Base-by-base conservation (phyloP, 2,888 invertebrate species). In the Ophion ventricosus region DNA sequence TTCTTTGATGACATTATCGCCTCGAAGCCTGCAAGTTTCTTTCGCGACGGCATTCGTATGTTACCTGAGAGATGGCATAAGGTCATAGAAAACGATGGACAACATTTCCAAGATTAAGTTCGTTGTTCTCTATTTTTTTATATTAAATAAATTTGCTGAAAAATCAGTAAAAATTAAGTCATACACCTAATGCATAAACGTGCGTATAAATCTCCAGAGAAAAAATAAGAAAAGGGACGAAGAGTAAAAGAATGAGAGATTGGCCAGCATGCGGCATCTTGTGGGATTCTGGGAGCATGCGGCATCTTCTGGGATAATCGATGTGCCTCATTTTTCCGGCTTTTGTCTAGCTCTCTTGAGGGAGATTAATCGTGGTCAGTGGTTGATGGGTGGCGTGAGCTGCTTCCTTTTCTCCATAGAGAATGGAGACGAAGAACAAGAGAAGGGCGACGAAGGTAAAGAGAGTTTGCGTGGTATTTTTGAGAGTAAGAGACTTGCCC, bases 351-450 rank as follows among this genome's bases (percentile, higher is more conserved):
- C 70, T 85, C 70, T 76, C 59, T 35, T 69, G 64, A 59, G 72
- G 73, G 86, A 91, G 92, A 92, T 92, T 92, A 91, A 92, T 87
- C 82, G 83, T 90, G 88, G 87, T 86, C 87, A 85, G 82, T 86
- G 87, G 87, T 75, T 80, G 85, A 86, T 85, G 86, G 87, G 80
- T 66, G 82, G 76, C 69, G 81, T 74, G 78, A 86, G 83, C 75
- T n/a, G 49, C 66, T 70, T 79, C 25, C 56, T 23, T 79, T 26
- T 29, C 57, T 56, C 20, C 49, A 84, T 61, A 69, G 59, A 17
- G 73, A 63, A 75, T 69, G 73, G 74, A 79, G 73, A 74, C 59
- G 43, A 70, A 35, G 66, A 72, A 29, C 72, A 73, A 14, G 72
- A 17, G 67, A 69, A 78, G 61, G 70, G 76, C 69, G 64, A 74